These are phyloP conservation scores for Dryoscopus gambensis DNA, from an alignment of 2,113 vertebrate genomes.

Conservation along the genomic window DNA sequence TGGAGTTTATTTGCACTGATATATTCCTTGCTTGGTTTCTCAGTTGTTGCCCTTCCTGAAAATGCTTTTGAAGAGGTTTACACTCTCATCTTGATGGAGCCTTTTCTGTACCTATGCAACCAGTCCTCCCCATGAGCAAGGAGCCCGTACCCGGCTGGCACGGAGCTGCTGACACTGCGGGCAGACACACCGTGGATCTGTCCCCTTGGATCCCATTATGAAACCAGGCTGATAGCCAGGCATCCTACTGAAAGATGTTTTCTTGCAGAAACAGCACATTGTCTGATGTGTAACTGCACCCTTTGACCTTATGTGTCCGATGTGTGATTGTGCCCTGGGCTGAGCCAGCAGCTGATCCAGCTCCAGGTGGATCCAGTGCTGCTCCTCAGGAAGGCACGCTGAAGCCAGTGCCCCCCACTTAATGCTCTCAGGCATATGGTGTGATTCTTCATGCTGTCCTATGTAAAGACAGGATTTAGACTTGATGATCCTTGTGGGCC, in stretches of 20 bases:
- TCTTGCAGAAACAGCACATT: background rate
- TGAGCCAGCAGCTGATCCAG: background rate
- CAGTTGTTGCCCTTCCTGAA: background rate
- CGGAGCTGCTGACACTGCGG: background rate
- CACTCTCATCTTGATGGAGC: background rate
- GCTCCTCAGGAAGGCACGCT: rapidly evolving
- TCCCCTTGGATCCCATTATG: background rate
- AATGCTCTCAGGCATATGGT: background rate
- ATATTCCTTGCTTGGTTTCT: background rate
- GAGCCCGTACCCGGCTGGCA: background rate
- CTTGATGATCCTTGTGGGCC: background rate
- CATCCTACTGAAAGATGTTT: background rate
- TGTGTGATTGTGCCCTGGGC: background rate
- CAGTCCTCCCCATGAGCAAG: background rate
- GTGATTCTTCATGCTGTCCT: background rate
- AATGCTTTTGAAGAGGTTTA: background rate
- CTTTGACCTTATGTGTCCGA: rapidly evolving
- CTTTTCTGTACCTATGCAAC: rapidly evolving
- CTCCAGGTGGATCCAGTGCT: background rate
- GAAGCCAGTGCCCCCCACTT: rapidly evolving
- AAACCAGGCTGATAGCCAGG: background rate
- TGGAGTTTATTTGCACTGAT: background rate
- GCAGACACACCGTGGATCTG: rapidly evolving
- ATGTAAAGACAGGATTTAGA: background rate
- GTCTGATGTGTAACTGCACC: rapidly evolving